Percentiles rank a stretch among this genome's conserved stretches.
These are phyloP conservation scores for Epinephelus fuscoguttatus DNA, from an alignment of 2,113 vertebrate genomes.

Conservation along the genomic window DNA sequence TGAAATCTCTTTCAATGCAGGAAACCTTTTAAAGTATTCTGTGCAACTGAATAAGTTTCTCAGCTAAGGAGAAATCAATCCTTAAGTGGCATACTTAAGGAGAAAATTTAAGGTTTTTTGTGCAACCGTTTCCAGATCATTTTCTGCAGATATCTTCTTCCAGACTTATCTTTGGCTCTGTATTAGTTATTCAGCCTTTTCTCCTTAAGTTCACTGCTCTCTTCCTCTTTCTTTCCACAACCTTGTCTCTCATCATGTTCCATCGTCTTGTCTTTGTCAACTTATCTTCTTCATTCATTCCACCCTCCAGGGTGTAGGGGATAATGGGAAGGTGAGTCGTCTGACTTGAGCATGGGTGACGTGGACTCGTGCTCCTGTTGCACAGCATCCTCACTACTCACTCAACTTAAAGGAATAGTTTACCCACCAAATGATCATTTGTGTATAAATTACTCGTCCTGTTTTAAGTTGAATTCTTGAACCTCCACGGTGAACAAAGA, in stretches of 20 bases:
- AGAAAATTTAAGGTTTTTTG: no score
- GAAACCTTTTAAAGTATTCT: no score
- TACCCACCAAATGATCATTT: no score
- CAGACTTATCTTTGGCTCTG: background rate
- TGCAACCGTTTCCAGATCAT: no score
- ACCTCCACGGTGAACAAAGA: no score
- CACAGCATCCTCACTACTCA: slow-evolving; percentile 56
- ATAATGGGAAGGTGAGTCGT: slow-evolving; percentile 83
- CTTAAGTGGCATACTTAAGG: no score
- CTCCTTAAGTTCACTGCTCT: background rate
- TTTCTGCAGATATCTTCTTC: background rate
- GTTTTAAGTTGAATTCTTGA: no score
- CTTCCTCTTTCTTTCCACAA: background rate
- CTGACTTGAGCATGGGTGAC: slow-evolving; percentile 64
- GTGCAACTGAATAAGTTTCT: no score
- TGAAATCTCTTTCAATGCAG: no score
- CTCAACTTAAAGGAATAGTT: background rate
- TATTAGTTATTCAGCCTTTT: background rate
- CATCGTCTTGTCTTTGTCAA: slow-evolving; percentile 22
- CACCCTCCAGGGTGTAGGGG: slow-evolving; percentile 79
- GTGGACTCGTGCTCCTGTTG: slow-evolving; percentile 8
- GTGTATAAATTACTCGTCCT: no score
- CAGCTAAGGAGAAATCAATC: no score
- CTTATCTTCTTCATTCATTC: slow-evolving; percentile 55
- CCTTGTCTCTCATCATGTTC: background rate